These are phyloP conservation scores for Steatocranus sp. DNA, from an alignment of 2,797 vertebrate genomes.

Conservation along the genomic window DNA sequence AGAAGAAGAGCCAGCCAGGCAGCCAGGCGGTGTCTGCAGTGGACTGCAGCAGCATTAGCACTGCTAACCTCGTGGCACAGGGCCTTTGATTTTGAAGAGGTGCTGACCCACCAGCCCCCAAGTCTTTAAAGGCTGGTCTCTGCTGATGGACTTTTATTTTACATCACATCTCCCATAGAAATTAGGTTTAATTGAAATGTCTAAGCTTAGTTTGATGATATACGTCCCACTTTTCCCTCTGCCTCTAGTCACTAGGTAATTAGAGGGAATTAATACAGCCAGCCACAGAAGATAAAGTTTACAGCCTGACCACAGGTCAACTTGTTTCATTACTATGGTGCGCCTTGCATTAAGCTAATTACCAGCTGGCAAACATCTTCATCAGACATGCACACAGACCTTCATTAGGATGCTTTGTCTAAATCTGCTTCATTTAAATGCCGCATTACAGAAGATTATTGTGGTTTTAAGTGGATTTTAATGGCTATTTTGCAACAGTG, in stretches of 20 bases:
- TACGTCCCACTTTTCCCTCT: background rate
- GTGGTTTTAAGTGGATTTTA: slow-evolving; percentile 25
- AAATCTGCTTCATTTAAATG: slow-evolving; percentile 9
- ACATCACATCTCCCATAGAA: background rate
- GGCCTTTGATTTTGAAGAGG: slow-evolving; percentile 1
- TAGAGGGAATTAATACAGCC: slow-evolving; percentile 46
- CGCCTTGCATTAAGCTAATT: slow-evolving; percentile 64
- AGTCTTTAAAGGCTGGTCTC: background rate
- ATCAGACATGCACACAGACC: slow-evolving; percentile 7
- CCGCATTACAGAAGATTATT: slow-evolving; percentile 1
- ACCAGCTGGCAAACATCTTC: slow-evolving; percentile 44
- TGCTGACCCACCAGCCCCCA: background rate
- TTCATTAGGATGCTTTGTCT: background rate
- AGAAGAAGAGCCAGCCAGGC: slow-evolving; percentile 44
- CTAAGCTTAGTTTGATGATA: background rate
- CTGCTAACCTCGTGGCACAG: slow-evolving; percentile 55
- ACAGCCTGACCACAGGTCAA: slow-evolving; percentile 53
- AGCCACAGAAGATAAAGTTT: slow-evolving; percentile 66
- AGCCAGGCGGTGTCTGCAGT: slow-evolving; percentile 56
- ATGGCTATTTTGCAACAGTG: background rate
- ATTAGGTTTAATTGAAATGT: slow-evolving; percentile 1
- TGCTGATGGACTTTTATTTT: slow-evolving; percentile 10
- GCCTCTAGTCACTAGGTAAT: slow-evolving; percentile 25
- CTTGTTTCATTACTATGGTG: slow-evolving; percentile 51
- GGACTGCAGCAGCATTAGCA: slow-evolving; percentile 77